These are phyloP conservation scores for Craterocephalus amniculus DNA, from an alignment of 2,797 vertebrate genomes.

Conservation along the genomic window DNA sequence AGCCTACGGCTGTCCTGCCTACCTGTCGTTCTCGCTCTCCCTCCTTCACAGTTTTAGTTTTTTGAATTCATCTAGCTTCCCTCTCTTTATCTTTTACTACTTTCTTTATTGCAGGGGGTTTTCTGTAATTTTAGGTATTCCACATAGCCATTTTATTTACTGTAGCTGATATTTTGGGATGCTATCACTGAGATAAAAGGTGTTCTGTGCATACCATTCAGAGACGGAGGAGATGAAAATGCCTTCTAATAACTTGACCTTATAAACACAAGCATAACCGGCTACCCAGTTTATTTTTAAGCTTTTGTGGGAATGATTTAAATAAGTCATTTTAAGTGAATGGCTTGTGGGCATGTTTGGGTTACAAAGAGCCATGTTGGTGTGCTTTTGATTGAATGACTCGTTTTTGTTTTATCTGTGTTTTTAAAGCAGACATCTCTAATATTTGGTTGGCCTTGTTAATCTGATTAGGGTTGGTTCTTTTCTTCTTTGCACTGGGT, in stretches of 20 bases:
- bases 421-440: slow-evolving; percentile 38
- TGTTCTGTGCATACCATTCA: slow-evolving; percentile 15
- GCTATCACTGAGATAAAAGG: slow-evolving; percentile 47
- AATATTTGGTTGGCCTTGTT: slow-evolving; percentile 48
- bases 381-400: neutral
- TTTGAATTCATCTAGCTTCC: slow-evolving; percentile 27
- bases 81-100: slow-evolving; percentile 22
- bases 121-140: slow-evolving; percentile 41
- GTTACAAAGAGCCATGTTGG: neutral
- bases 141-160: slow-evolving; percentile 32
- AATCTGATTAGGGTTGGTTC: slow-evolving; percentile 46
- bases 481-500: slow-evolving; percentile 31
- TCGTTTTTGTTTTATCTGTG: neutral
- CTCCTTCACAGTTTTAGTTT: slow-evolving; percentile 42
- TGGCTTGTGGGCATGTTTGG: slow-evolving; percentile 21
- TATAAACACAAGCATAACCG: slow-evolving; percentile 24
- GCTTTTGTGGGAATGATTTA: slow-evolving; percentile 43
- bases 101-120: slow-evolving; percentile 20
- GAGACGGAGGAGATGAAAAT: slow-evolving; percentile 55
- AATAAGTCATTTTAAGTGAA: slow-evolving; percentile 36
- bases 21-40: slow-evolving; percentile 23
- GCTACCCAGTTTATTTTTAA: slow-evolving; percentile 44
- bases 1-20: slow-evolving; percentile 58
- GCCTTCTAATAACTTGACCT: slow-evolving; percentile 51
- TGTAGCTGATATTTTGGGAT: slow-evolving; percentile 32